Conservation (phyloP, 2,113 vertebrate genomes). For the Alaudala cheleensis region DNA sequence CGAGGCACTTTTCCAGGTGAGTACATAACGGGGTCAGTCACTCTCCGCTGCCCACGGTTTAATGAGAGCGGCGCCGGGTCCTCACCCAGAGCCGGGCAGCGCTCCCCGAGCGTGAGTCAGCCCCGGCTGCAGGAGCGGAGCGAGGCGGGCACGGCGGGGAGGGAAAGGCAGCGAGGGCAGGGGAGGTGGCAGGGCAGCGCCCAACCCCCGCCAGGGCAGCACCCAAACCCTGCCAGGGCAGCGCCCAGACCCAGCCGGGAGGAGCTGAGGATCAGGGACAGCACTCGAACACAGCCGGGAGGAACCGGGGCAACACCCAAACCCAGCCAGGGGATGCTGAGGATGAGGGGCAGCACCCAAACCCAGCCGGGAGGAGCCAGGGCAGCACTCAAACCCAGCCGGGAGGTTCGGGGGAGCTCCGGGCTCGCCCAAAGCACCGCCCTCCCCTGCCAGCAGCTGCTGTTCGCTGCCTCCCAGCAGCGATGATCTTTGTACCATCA, state of each 20-base stretch:
- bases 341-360: background rate
- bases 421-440: background rate
- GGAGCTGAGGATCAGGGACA: background rate
- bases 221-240: background rate
- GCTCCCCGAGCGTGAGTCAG: background rate
- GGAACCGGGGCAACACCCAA: background rate
- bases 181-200: background rate
- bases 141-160: accelerated
- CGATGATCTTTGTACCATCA: background rate
- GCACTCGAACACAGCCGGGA: background rate
- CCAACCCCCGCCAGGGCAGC: background rate
- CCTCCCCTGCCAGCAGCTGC: background rate
- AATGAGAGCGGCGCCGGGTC: background rate
- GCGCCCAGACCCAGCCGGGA: background rate
- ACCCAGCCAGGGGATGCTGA: background rate
- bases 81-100: background rate
- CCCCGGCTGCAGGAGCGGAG: background rate
- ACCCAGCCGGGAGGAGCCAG: background rate
- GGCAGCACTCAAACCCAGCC: background rate
- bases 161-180: accelerated
- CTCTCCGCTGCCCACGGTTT: background rate
- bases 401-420: background rate
- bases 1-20: constrained; percentile 20
- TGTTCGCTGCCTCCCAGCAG: background rate
- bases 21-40: background rate